These are phyloP conservation scores for Narcine bancroftii DNA, from an alignment of 2,113 vertebrate genomes.

Conservation along the genomic window DNA sequence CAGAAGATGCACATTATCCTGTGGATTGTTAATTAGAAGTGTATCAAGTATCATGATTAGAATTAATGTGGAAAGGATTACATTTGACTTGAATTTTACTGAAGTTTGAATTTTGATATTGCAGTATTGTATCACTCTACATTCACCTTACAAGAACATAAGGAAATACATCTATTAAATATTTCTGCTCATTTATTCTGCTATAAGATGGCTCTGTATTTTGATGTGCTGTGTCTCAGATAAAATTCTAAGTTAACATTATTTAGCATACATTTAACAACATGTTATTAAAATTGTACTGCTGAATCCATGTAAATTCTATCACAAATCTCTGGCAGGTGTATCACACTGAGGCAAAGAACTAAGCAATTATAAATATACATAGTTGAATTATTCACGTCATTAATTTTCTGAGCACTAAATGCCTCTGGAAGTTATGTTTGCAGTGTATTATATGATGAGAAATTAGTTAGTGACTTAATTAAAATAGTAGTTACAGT, in stretches of 20 bases:
- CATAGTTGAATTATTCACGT: constrained; percentile 26
- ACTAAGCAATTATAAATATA: constrained; percentile 32
- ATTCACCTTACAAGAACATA: background rate
- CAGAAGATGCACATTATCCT: constrained; percentile 29
- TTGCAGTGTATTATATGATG: background rate
- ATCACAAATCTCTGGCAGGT: constrained; percentile 5
- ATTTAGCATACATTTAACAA: background rate
- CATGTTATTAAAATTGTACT: constrained; percentile 10
- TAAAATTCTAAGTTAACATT: constrained; percentile 10
- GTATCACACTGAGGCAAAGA: background rate
- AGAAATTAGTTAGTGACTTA: background rate
- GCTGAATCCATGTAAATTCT: constrained; percentile 1
- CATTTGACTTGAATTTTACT: background rate
- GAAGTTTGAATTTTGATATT: background rate
- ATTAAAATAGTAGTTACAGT: background rate
- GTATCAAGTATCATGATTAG: constrained; percentile 24
- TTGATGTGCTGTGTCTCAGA: constrained; percentile 8
- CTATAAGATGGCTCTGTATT: background rate
- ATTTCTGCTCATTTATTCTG: background rate
- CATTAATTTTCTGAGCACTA: constrained; percentile 19
- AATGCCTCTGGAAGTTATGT: background rate
- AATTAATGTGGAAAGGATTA: constrained; percentile 27
- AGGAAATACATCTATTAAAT: background rate
- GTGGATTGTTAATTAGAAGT: constrained; percentile 31
- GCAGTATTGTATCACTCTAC: background rate